A percentile compares a stretch with the other conserved stretches of the same genome.
Conservation (phyloP, 2,113 vertebrate genomes). For the Nanger granti region DNA sequence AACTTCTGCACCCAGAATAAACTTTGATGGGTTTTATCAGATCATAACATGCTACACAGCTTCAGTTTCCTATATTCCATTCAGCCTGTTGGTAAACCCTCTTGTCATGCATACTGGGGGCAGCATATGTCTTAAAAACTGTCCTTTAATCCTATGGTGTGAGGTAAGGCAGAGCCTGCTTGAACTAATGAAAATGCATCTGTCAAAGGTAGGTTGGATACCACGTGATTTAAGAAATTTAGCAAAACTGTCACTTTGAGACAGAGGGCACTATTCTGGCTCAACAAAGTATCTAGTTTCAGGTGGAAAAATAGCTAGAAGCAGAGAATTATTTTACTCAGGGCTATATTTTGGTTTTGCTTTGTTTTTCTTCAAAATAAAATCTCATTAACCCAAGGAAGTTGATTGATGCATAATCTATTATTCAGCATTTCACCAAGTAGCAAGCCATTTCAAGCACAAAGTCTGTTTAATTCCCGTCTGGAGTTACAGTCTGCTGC, state of each 20-base stretch:
- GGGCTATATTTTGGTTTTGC: neutral
- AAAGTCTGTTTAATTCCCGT: neutral
- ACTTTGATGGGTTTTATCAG: neutral
- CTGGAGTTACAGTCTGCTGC: neutral
- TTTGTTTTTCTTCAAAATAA: neutral
- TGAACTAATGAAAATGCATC: neutral
- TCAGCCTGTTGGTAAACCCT: neutral
- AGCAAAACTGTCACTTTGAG: neutral
- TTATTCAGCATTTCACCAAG: neutral
- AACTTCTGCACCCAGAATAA: neutral
- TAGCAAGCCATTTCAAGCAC: neutral
- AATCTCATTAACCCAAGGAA: neutral
- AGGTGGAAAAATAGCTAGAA: neutral
- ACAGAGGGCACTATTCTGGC: neutral
- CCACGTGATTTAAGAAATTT: neutral
- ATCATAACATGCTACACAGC: neutral
- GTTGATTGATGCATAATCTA: neutral
- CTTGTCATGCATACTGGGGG: neutral
- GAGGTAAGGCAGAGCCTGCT: neutral
- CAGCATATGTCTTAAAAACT: neutral
- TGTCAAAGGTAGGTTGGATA: neutral
- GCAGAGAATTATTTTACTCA: neutral
- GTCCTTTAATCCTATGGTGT: neutral
- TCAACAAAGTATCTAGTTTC: neutral
- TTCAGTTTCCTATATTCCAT: neutral